These are phyloP conservation scores for Caenorhabditis inopinata DNA, from an alignment of 1,140 invertebrate genomes.

Conservation along the genomic window DNA sequence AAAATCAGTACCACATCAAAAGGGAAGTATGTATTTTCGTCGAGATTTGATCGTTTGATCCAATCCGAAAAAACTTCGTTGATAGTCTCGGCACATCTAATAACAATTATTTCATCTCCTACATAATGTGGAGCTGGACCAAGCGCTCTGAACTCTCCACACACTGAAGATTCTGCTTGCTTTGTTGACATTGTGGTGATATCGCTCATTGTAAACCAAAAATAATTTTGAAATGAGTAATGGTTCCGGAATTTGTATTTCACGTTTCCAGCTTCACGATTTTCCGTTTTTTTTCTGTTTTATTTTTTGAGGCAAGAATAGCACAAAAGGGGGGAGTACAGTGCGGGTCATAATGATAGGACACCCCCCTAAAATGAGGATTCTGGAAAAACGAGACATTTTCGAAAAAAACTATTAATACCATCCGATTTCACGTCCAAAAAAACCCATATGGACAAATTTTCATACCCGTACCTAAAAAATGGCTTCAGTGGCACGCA, in stretches of 20 bases:
- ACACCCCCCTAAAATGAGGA: too few species aligned
- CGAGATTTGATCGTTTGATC: background rate
- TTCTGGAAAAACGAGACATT: too few species aligned
- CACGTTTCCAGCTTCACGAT: background rate
- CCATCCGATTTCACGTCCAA: too few species aligned
- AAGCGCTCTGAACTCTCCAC: slow-evolving; percentile 6
- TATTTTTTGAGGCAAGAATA: too few species aligned
- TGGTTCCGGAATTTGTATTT: background rate
- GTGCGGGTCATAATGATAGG: too few species aligned
- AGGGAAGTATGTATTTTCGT: background rate
- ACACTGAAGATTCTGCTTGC: background rate
- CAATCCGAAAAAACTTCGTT: background rate
- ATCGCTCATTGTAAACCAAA: background rate
- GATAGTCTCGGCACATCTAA: slow-evolving; percentile 2
- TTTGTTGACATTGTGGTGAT: slow-evolving; percentile 1
- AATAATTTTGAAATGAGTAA: background rate
- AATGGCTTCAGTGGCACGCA: too few species aligned
- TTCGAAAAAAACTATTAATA: too few species aligned
- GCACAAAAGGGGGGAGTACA: too few species aligned
- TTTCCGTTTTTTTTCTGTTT: too few species aligned
- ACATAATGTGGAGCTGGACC: background rate
- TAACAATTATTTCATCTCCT: slow-evolving; percentile 8
- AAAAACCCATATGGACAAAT: too few species aligned
- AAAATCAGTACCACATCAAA: background rate
- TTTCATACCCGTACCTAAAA: too few species aligned